A percentile compares a stretch with the other conserved stretches of the same genome.
These are phyloP conservation scores for Pachypsylla venusta DNA, from an alignment of 1,140 invertebrate genomes.

Conservation along the genomic window DNA sequence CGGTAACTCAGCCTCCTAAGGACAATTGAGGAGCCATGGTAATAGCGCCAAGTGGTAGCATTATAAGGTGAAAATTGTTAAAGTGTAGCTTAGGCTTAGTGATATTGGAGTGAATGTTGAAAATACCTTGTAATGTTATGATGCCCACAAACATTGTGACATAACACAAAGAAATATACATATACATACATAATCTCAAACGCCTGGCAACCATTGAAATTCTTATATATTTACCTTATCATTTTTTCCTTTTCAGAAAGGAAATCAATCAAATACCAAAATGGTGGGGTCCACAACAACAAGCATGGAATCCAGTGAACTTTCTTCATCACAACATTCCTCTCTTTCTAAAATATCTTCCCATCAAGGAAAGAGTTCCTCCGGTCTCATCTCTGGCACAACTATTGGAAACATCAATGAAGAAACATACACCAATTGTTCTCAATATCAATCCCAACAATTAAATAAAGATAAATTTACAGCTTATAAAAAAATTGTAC, in stretches of 20 bases:
- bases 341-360: background rate
- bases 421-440: background rate
- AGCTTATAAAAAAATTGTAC: background rate
- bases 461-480: background rate
- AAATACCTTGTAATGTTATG: too few relatives aligned
- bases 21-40: too few relatives aligned
- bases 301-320: background rate
- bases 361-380: background rate
- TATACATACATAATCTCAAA: too few relatives aligned
- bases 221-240: background rate
- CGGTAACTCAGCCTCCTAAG: too few relatives aligned
- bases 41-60: too few relatives aligned
- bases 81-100: too few relatives aligned
- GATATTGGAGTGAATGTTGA: too few relatives aligned
- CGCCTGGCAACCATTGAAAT: too few relatives aligned
- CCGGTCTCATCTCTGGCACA: background rate
- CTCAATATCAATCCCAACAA: background rate
- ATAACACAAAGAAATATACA: too few relatives aligned
- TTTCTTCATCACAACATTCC: slow-evolving; percentile 1
- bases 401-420: background rate
- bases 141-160: too few relatives aligned
- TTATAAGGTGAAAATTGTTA: too few relatives aligned
- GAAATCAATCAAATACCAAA: background rate
- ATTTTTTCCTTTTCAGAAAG: background rate
- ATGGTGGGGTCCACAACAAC: background rate